Evolutionary conservation across 2,797 vertebrate genomes (phyloP), one percentile per base, ranked within the genome.

Genomic region (Gephyroberyx darwinii): DNA sequence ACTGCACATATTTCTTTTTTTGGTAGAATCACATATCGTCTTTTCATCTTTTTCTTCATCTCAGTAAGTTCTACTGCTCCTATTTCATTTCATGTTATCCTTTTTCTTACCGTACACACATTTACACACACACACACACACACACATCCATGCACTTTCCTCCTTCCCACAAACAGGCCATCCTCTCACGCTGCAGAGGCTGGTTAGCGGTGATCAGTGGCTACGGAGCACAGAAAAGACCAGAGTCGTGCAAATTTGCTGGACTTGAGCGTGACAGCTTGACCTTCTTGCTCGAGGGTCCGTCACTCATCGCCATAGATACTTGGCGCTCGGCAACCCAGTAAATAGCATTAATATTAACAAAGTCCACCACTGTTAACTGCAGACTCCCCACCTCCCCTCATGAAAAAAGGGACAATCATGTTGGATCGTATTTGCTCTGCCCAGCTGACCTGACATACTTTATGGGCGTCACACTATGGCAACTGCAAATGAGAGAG

Each of bases 251-350:
- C 16, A 66, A 77, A 73, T 72, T 26, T 83, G 58, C 79, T 59
- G 73, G 65, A 78, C 73, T 77, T 12, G 54, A 78, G 65, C 67
- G 68, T 77, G 86, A 87, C 86, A 75, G 78, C 63, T 75, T 89
- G 89, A 91, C 92, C 89, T 90, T 91, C 79, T 52, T 76, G 74
- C 74, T 77, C 69, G 76, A 0, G 74, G 75, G 69, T 69, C 74
- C 22, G 31, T 53, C 78, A 74, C 78, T 87, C 84, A 80, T 87
- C 86, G 76, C 82, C 80, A 74, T 81, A 82, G 81, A 77, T 80
- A 90, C 82, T 65, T 59, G 7, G 64, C 76, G 74, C 71, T 67
- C 56, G 7, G 85, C 71, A 77, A 82, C 78, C 65, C 48, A n/a
- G 73, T 65, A 71, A 83, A 88, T 76, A 75, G 47, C 61, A 56